phyloP scores from a whole-genome alignment of 1,140 invertebrate genomes.

The Lepidurus couesii region DNA sequence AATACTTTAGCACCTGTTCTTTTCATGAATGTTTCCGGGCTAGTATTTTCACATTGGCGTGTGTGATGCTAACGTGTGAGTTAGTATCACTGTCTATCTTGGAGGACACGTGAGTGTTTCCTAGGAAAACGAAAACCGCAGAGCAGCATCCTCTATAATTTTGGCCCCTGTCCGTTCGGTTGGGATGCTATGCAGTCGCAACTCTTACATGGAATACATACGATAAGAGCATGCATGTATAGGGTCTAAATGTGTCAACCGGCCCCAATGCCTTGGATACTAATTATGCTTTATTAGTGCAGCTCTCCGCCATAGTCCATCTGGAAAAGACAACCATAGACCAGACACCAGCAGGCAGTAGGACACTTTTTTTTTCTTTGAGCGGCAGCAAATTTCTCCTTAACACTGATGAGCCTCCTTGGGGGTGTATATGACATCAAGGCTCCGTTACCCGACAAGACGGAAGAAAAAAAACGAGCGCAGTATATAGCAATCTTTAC shows the following conservation, averaged over 20 bases:
- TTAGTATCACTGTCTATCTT: not conserved
- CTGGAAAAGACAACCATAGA: not conserved
- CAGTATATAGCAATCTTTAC: not conserved
- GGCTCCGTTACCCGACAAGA: not conserved
- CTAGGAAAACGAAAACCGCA: constrained; percentile 2
- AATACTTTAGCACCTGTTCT: not conserved
- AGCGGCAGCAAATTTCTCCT: not conserved
- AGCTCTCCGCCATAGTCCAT: not conserved
- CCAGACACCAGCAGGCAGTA: constrained; percentile 1
- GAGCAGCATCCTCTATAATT: not conserved
- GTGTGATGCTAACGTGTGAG: not conserved
- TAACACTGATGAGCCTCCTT: not conserved
- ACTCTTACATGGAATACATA: too few species aligned
- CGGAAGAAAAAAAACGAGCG: not conserved
- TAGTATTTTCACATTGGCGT: not conserved
- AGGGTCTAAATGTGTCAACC: not conserved
- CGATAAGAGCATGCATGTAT: too few species aligned
- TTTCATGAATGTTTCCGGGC: not conserved
- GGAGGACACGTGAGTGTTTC: not conserved
- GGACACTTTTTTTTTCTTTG: not conserved
- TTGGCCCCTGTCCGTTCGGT: too few species aligned
- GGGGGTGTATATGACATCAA: not conserved
- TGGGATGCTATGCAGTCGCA: too few species aligned
- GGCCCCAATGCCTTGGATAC: not conserved
- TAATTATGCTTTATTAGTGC: constrained; percentile 12